A percentile compares a stretch with the other conserved stretches of the same genome.
Evolutionary conservation across 2,888 invertebrate species (phyloP).

Genomic region (Coelinius sp.): DNA sequence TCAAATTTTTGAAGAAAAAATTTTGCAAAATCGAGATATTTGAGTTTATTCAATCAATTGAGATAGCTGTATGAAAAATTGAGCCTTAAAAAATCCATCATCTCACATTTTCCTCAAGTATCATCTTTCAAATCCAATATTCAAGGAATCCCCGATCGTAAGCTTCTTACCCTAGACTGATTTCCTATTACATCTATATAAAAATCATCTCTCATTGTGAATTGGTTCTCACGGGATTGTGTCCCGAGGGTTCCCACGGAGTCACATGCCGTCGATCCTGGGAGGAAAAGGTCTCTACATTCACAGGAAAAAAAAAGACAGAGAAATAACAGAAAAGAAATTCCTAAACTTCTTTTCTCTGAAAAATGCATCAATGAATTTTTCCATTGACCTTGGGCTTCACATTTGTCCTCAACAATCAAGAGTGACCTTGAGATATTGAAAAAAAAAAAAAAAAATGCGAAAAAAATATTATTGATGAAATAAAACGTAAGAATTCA

Average conservation of each 20-base stretch:
- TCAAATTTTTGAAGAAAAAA: too few species aligned
- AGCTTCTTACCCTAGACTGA: constrained; percentile 62
- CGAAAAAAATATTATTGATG: background rate
- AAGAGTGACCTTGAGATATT: background rate
- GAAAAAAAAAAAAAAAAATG: too few species aligned
- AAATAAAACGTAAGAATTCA: too few species aligned
- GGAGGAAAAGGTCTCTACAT: constrained; percentile 14
- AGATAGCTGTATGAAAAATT: too few species aligned
- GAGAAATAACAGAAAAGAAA: background rate
- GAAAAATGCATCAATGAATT: background rate
- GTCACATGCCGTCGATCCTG: constrained; percentile 39
- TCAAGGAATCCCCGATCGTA: constrained; percentile 1
- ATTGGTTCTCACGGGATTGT: constrained; percentile 48
- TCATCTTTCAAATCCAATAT: background rate
- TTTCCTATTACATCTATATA: constrained; percentile 67
- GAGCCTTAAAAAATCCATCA: background rate
- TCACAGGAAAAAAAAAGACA: background rate
- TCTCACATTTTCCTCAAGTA: background rate
- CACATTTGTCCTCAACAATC: background rate
- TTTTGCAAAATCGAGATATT: too few species aligned
- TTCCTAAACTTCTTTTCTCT: constrained; percentile 1
- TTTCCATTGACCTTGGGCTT: background rate
- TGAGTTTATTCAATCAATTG: too few species aligned
- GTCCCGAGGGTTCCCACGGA: constrained; percentile 45
- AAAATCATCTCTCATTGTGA: constrained; percentile 53